phyloP scores from a whole-genome alignment of 2,113 vertebrate genomes.

The Vulpes lagopus region DNA sequence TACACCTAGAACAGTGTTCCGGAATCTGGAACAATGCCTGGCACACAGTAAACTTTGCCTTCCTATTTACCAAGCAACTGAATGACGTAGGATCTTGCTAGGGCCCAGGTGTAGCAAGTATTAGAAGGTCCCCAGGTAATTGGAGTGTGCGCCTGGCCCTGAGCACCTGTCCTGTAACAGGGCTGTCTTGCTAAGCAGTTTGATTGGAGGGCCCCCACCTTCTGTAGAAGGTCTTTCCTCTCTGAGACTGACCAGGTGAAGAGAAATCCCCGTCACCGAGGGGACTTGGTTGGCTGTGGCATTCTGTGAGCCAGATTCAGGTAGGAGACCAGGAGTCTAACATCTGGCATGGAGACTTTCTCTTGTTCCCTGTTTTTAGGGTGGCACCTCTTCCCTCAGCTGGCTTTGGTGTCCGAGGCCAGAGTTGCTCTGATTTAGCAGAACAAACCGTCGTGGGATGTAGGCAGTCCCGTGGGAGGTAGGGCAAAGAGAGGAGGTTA shows the following conservation, averaged over 20 bases:
- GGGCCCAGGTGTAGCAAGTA: neutral
- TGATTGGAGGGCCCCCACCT: neutral
- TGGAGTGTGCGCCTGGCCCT: too few species aligned
- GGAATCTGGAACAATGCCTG: neutral
- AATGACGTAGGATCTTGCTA: neutral
- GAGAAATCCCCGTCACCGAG: neutral
- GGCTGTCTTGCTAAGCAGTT: neutral
- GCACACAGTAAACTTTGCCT: neutral
- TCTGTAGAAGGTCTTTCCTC: neutral
- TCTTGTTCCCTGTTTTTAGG: neutral
- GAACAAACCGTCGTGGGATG: neutral
- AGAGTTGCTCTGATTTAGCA: neutral
- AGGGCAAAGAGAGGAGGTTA: too few species aligned
- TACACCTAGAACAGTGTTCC: neutral
- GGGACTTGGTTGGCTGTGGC: too few species aligned
- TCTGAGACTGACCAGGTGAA: neutral
- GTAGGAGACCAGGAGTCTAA: neutral
- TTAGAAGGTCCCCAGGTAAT: neutral
- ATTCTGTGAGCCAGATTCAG: neutral
- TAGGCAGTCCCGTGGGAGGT: neutral
- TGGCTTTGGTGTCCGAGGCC: neutral
- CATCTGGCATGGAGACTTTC: neutral
- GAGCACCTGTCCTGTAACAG: neutral
- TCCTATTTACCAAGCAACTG: neutral
- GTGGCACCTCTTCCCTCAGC: rapidly evolving